phyloP scores from a whole-genome alignment of 1,140 invertebrate species.

The Aphelinus certus region DNA sequence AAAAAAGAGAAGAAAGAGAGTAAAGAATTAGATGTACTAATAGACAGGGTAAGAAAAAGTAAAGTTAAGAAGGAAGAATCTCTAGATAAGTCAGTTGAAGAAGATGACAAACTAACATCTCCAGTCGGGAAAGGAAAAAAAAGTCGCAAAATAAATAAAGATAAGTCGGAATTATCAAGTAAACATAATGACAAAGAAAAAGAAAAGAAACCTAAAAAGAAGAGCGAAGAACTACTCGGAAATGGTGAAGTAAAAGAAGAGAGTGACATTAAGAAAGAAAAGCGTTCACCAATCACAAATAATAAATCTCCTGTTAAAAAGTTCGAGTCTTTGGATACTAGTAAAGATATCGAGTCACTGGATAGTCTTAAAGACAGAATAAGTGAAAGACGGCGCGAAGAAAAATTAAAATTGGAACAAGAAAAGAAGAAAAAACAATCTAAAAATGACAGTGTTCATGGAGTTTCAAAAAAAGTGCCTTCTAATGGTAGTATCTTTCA shows the following conservation, averaged over 20 bases:
- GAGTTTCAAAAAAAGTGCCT: conserved; percentile 64
- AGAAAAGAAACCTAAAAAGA: conserved; percentile 44
- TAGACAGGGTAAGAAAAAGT: conserved; percentile 64
- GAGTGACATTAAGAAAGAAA: conserved; percentile 50
- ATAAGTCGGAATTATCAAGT: conserved; percentile 9
- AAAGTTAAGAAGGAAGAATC: conserved; percentile 66
- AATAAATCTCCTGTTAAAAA: conserved; percentile 43
- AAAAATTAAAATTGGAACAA: conserved; percentile 72
- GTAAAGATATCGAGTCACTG: conserved; percentile 61
- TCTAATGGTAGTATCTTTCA: conserved; percentile 61
- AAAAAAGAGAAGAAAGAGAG: conserved; percentile 47
- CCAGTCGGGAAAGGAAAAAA: conserved; percentile 48
- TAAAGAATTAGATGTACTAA: conserved; percentile 62
- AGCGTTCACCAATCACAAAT: conserved; percentile 46
- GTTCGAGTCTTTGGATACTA: conserved; percentile 47
- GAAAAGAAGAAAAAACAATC: conserved; percentile 63
- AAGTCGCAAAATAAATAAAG: conserved; percentile 45
- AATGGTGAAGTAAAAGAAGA: conserved; percentile 39
- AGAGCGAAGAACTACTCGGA: conserved; percentile 45
- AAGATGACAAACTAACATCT: conserved; percentile 56
- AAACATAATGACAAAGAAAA: conserved; percentile 24
- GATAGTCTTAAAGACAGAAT: conserved; percentile 69
- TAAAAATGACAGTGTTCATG: conserved; percentile 48
- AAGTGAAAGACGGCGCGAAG: conserved; percentile 72
- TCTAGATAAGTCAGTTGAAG: conserved; percentile 56